Evolutionary conservation across 1,140 invertebrate genomes (phyloP).

Genomic region (Brachionus paranguensis): DNA sequence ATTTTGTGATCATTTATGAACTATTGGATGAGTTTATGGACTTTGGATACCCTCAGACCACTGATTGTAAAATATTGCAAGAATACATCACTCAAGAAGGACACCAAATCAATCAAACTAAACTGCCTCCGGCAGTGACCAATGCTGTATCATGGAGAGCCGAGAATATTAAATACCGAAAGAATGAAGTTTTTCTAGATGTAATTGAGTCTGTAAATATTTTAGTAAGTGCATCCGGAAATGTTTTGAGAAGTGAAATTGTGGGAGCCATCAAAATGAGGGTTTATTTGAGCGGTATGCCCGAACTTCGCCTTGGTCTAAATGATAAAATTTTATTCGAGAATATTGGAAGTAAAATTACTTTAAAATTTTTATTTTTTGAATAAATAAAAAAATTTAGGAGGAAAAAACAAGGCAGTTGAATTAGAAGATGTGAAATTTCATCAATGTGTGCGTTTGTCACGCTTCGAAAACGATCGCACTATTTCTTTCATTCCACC

Average conservation of each 20-base stretch:
- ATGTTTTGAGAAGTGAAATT: constrained; percentile 94
- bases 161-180: constrained; percentile 96
- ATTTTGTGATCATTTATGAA: constrained; percentile 99
- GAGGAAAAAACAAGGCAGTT: constrained; percentile 94
- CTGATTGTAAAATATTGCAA: constrained; percentile 96
- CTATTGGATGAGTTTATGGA: constrained; percentile 95
- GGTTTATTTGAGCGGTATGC: constrained; percentile 98
- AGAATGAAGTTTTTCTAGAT: constrained; percentile 99
- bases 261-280: constrained; percentile 98
- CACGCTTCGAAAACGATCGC: constrained; percentile 93
- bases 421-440: constrained; percentile 99
- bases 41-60: constrained; percentile 98
- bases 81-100: constrained; percentile 95
- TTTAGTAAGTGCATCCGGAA: constrained; percentile 88
- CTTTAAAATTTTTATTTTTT: constrained; percentile 19
- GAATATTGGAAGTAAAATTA: constrained; percentile 73
- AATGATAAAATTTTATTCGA: constrained; percentile 99
- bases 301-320: constrained; percentile 89
- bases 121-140: constrained; percentile 97
- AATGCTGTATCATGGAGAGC: constrained; percentile 99
- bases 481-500: constrained; percentile 98
- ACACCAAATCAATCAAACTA: constrained; percentile 91
- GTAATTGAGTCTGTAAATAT: constrained; percentile 98
- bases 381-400: constrained; percentile 44
- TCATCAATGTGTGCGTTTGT: constrained; percentile 95